A percentile compares a stretch with the other conserved stretches of the same genome.
Conservation (phyloP, 2,113 vertebrate species). For the Garra rufa region DNA sequence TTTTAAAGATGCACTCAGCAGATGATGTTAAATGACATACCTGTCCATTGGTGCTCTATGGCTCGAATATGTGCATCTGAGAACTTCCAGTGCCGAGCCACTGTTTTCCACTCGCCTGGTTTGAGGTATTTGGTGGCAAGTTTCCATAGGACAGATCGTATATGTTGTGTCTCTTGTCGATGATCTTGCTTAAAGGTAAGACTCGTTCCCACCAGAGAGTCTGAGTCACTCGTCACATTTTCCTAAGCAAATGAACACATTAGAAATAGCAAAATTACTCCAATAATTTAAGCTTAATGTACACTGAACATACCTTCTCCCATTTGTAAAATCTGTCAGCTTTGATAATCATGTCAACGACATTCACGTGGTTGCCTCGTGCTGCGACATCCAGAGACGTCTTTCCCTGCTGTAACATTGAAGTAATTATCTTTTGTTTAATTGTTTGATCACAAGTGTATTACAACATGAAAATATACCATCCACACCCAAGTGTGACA, state of each 20-base stretch:
- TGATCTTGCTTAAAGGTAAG: constrained; percentile 88
- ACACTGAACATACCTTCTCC: constrained; percentile 78
- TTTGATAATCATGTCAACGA: constrained; percentile 93
- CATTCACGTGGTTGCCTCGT: constrained; percentile 82
- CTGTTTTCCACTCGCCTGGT: constrained; percentile 85
- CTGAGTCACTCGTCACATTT: constrained; percentile 65
- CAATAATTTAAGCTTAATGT: background rate
- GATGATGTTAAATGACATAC: constrained; percentile 62
- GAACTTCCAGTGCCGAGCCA: constrained; percentile 87
- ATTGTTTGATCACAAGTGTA: background rate
- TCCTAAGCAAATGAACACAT: constrained; percentile 68
- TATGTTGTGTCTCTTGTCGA: constrained; percentile 81
- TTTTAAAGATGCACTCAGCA: background rate
- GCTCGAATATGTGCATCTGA: constrained; percentile 83
- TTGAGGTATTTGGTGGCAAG: constrained; percentile 84
- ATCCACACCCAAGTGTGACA: background rate
- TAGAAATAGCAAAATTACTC: background rate
- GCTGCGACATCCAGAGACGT: constrained; percentile 86
- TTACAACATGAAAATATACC: background rate
- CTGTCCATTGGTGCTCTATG: constrained; percentile 92
- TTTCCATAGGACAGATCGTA: constrained; percentile 84
- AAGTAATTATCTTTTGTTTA: background rate
- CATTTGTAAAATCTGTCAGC: constrained; percentile 87
- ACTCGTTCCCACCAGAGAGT: constrained; percentile 71
- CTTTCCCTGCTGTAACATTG: constrained; percentile 84